Conservation (phyloP, 2,888 invertebrate species). For the Tetanocera ferruginea region DNA sequence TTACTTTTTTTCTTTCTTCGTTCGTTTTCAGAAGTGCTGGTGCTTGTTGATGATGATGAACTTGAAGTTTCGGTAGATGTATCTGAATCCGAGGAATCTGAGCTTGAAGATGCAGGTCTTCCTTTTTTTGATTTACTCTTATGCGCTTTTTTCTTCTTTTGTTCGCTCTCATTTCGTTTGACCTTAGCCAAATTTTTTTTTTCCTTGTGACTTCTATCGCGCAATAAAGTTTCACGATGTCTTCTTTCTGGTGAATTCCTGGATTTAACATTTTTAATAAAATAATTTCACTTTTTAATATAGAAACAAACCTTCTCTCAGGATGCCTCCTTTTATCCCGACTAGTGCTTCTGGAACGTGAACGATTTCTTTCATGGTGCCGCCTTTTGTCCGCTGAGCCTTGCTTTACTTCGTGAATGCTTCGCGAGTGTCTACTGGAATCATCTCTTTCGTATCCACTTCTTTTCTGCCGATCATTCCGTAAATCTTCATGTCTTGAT, state of each 20-base stretch:
- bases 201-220: background rate
- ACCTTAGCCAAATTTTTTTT: background rate
- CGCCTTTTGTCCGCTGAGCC: background rate
- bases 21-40: constrained; percentile 52
- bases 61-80: constrained; percentile 42
- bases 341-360: background rate
- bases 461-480: background rate
- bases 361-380: background rate
- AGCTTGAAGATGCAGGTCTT: background rate
- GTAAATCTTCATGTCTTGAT: constrained; percentile 23
- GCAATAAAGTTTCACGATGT: background rate
- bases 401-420: background rate
- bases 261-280: background rate
- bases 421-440: background rate
- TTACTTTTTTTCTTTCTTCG: constrained; percentile 53
- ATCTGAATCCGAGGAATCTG: constrained; percentile 34
- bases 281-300: background rate
- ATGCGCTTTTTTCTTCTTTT: background rate
- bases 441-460: background rate
- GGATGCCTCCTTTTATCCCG: background rate
- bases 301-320: background rate
- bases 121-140: background rate
- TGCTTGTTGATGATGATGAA: constrained; percentile 41
- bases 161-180: background rate
- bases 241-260: background rate